A percentile compares a stretch with the other conserved stretches of the same genome.
Evolutionary conservation across 2,888 invertebrate genomes (phyloP).

Genomic region (Gastrophysa polygoni): DNA sequence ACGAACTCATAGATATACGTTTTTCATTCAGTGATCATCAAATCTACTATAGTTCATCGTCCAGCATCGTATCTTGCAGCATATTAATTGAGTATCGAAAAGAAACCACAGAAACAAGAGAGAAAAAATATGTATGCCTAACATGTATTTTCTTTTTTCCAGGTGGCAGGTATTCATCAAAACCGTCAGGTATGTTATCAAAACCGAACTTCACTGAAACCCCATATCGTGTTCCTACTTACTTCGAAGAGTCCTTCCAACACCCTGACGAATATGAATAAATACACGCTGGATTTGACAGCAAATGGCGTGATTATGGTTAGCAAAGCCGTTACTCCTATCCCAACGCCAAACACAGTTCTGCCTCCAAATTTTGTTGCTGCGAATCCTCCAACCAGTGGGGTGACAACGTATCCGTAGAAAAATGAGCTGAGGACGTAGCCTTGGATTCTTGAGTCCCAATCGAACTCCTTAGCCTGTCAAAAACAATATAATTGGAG

Average conservation of each 20-base stretch:
- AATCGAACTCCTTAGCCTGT: constrained; percentile 77
- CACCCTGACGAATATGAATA: constrained; percentile 71
- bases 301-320: constrained; percentile 82
- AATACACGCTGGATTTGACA: constrained; percentile 72
- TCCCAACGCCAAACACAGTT: constrained; percentile 77
- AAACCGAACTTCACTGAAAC: too few relatives aligned
- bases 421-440: constrained; percentile 85
- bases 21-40: too few relatives aligned
- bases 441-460: constrained; percentile 79
- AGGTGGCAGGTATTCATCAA: too few relatives aligned
- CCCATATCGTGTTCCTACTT: too few relatives aligned
- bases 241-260: constrained; percentile 52
- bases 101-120: too few relatives aligned
- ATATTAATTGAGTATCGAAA: too few relatives aligned
- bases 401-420: constrained; percentile 86
- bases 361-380: constrained; percentile 86
- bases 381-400: constrained; percentile 82
- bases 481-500: not conserved
- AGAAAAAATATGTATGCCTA: too few relatives aligned
- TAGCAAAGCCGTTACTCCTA: constrained; percentile 77
- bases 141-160: too few relatives aligned
- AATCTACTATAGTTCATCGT: too few relatives aligned
- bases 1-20: too few relatives aligned
- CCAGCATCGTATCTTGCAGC: too few relatives aligned
- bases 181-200: too few relatives aligned